These are phyloP conservation scores for Melanophora roralis DNA, from an alignment of 2,888 invertebrate genomes.

Conservation along the genomic window DNA sequence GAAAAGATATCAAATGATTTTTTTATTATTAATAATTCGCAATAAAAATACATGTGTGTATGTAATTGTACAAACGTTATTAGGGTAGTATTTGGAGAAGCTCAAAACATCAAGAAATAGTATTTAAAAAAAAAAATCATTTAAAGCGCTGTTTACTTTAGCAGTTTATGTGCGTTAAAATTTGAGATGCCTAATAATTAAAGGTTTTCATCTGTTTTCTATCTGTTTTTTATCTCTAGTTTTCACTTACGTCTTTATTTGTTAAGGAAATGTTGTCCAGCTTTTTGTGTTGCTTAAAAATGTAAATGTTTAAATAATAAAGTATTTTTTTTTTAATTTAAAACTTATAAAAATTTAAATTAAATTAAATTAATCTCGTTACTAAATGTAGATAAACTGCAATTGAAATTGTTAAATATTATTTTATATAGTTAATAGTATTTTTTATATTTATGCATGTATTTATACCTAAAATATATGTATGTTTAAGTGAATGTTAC, in stretches of 20 bases:
- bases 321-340: slow-evolving; percentile 1
- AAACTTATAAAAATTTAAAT: slow-evolving; percentile 26
- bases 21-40: not conserved
- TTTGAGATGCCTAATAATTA: too few species aligned
- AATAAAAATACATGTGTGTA: not conserved
- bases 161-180: not conserved
- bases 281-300: not conserved
- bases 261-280: not conserved
- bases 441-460: not conserved
- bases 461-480: not conserved
- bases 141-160: not conserved
- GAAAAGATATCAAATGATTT: too few species aligned
- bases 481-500: too few species aligned
- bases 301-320: not conserved
- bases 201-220: too few species aligned
- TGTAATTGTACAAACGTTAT: not conserved
- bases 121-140: too few species aligned
- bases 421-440: not conserved
- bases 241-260: not conserved
- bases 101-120: not conserved
- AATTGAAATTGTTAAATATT: slow-evolving; percentile 25
- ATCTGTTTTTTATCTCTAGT: not conserved
- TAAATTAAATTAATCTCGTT: slow-evolving; percentile 24
- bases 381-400: not conserved
- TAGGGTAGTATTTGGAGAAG: not conserved